These are phyloP conservation scores for Hylomyscus alleni DNA, from an alignment of 2,797 vertebrate genomes.

Conservation along the genomic window DNA sequence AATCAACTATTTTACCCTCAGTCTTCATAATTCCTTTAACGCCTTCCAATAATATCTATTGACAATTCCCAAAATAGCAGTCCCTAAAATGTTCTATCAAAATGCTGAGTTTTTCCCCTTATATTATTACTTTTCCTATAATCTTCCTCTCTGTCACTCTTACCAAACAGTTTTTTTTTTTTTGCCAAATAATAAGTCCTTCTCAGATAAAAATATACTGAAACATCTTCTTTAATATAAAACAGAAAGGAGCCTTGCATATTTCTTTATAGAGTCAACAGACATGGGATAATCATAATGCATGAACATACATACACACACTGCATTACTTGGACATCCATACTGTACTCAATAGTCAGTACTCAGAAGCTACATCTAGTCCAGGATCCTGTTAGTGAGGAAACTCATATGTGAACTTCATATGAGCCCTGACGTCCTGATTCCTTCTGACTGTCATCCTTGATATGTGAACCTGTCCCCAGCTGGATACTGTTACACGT, in stretches of 20 bases:
- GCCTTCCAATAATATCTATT: too few species aligned
- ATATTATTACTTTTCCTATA: not conserved
- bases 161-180: not conserved
- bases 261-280: not conserved
- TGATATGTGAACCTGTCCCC: not conserved
- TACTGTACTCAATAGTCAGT: not conserved
- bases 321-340: not conserved
- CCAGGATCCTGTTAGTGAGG: not conserved
- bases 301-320: not conserved
- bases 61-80: not conserved
- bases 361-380: not conserved
- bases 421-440: not conserved
- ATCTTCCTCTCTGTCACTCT: not conserved
- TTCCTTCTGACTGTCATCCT: not conserved
- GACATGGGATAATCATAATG: not conserved
- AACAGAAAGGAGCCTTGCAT: not conserved
- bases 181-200: not conserved
- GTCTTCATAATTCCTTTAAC: not conserved
- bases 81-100: conserved; percentile 1
- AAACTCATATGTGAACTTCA: not conserved
- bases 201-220: not conserved
- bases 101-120: not conserved
- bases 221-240: not conserved
- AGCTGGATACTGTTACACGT: too few species aligned
- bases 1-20: not conserved